Percentiles rank a stretch among this genome's conserved stretches.
Conservation (phyloP, 2,888 invertebrate genomes). For the Clistopyga incitator region DNA sequence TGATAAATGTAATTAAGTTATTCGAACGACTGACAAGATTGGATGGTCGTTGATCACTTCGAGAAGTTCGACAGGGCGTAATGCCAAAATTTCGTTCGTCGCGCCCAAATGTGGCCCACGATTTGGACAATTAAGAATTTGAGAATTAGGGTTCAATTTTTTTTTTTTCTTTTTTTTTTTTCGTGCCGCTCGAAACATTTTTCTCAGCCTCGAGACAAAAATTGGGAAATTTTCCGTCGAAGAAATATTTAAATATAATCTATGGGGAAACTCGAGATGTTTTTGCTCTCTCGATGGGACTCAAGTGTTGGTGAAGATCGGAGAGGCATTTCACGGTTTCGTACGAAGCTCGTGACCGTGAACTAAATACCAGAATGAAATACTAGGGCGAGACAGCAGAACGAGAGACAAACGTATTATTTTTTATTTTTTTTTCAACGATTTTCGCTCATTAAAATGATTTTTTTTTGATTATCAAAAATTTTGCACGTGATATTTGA, state of each 20-base stretch:
- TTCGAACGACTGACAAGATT: slow-evolving; percentile 37
- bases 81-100: slow-evolving; percentile 46
- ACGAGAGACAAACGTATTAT: background rate
- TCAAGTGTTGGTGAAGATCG: slow-evolving; percentile 3
- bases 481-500: background rate
- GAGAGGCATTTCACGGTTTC: slow-evolving; percentile 36
- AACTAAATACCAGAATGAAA: slow-evolving; percentile 23
- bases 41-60: slow-evolving; percentile 20
- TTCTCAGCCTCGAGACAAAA: background rate
- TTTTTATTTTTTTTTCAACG: background rate
- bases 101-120: slow-evolving; percentile 22
- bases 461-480: background rate
- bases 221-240: background rate
- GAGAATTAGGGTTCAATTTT: background rate
- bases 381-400: background rate
- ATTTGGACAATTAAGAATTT: slow-evolving; percentile 1
- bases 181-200: background rate
- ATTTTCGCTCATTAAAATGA: background rate
- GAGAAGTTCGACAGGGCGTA: slow-evolving; percentile 40
- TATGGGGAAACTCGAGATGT: background rate
- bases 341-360: slow-evolving; percentile 33
- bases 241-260: slow-evolving; percentile 24
- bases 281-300: background rate
- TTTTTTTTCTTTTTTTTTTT: slow-evolving; percentile 18
- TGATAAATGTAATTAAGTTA: slow-evolving; percentile 42